Conservation (phyloP, 1,140 invertebrate genomes). For the Penaeus japonicus region DNA sequence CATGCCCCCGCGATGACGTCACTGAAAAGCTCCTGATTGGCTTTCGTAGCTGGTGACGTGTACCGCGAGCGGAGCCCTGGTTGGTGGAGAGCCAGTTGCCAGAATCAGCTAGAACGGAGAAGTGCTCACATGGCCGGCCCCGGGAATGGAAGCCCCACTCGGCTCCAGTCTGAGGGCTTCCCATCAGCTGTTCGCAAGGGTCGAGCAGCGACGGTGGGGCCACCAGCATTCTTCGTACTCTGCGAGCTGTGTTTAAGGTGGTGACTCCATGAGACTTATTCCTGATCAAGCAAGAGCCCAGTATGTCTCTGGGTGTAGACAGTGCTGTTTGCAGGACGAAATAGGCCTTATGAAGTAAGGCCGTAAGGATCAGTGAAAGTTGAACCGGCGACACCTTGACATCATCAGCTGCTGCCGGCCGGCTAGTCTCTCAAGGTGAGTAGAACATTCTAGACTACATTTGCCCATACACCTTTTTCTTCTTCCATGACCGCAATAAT, state of each 20-base stretch:
- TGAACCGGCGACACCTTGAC: slow-evolving; percentile 53
- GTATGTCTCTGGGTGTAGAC: not conserved
- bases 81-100: slow-evolving; percentile 46
- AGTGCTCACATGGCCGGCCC: slow-evolving; percentile 35
- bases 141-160: slow-evolving; percentile 36
- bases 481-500: no score
- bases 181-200: slow-evolving; percentile 47
- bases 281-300: not conserved
- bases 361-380: slow-evolving; percentile 52
- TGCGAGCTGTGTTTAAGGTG: no score
- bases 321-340: slow-evolving; percentile 3
- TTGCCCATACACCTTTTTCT: no score
- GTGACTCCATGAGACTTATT: not conserved
- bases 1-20: slow-evolving; percentile 31
- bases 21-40: slow-evolving; percentile 14
- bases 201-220: slow-evolving; percentile 11
- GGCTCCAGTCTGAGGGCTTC: slow-evolving; percentile 47
- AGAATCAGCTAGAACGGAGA: slow-evolving; percentile 41
- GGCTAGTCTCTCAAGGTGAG: slow-evolving; percentile 43
- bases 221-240: no score
- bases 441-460: slow-evolving; percentile 29
- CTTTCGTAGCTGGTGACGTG: slow-evolving; percentile 34
- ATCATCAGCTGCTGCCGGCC: slow-evolving; percentile 48
- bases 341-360: slow-evolving; percentile 16
- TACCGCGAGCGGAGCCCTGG: slow-evolving; percentile 31